Base-by-base conservation (phyloP, 2,797 vertebrate species). In the Pampus argenteus region DNA sequence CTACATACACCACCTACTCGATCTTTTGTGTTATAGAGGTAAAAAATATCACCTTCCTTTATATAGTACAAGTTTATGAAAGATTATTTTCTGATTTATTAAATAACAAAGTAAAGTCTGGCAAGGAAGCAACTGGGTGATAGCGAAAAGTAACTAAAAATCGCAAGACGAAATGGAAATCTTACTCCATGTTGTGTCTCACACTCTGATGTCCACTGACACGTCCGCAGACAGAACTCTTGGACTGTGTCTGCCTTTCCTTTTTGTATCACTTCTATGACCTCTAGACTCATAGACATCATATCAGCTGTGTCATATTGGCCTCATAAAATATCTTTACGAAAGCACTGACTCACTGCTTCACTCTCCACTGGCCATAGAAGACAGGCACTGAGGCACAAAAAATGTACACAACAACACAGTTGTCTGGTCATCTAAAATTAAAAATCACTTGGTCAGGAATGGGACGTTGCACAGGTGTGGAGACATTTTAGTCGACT, bases 291-390 rank as follows among this genome's bases (percentile, higher is more conserved):
- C 80, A n/a, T n/a, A n/a, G n/a, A n/a, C 50, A 36, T 63, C 74
- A 76, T 77, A 83, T 81, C 86, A 85, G 69, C 77, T 15, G 22
- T 76, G 78, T 85, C 79, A 78, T 67, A 86, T 68, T 55, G 71
- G 76, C 74, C 55, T 84, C 79, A 78, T 86, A 86, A 88, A 88
- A 88, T 81, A 84, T 82, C 79, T 66, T 26, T 51, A 81, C 66
- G 17, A 40, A 7, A 40, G 38, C 38, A 40, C 17, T 18, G 40
- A 44, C 15, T 44, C 40, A 44, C 75, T 40, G 74, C 74, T 64
- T 25, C 55, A 26, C 76, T 72, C 76, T 65, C 52, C 61, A 50
- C 74, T 38, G 74, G 29, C 59, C 50, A 65, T 25, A 67, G 36
- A 71, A 77, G 85, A 74, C 75, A 64, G 40, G 29, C 23, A 63